Conservation (phyloP, 2,888 invertebrate species). For the Ectemnius continuus region DNA sequence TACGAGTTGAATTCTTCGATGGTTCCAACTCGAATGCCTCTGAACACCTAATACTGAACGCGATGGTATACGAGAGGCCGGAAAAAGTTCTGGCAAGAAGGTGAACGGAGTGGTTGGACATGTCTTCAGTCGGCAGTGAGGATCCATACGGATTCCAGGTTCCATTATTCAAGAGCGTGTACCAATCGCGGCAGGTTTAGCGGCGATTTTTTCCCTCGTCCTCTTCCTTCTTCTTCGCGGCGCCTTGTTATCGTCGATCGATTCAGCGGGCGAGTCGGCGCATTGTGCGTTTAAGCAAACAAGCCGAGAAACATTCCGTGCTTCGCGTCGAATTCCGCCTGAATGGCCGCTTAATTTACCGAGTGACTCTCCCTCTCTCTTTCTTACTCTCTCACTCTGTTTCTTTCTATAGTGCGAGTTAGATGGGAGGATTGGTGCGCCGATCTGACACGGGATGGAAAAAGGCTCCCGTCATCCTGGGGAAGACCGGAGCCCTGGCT, state of each 20-base stretch:
- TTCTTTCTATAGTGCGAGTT: no score
- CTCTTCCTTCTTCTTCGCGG: constrained; percentile 33
- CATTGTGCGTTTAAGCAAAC: constrained; percentile 59
- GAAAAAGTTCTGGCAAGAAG: constrained; percentile 1
- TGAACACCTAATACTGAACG: background rate
- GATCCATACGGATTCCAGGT: constrained; percentile 35
- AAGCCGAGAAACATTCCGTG: constrained; percentile 51
- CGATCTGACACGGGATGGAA: constrained; percentile 40
- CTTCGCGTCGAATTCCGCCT: constrained; percentile 45
- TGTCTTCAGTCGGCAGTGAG: background rate
- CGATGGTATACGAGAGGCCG: background rate
- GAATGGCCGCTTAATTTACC: constrained; percentile 60
- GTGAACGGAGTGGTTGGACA: background rate
- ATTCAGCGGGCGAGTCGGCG: constrained; percentile 46
- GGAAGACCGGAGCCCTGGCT: constrained; percentile 67
- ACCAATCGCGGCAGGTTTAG: constrained; percentile 37
- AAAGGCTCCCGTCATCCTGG: constrained; percentile 71
- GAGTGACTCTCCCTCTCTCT: constrained; percentile 9
- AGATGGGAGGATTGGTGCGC: constrained; percentile 25
- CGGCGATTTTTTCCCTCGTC: constrained; percentile 21
- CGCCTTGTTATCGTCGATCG: constrained; percentile 43
- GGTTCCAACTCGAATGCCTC: background rate
- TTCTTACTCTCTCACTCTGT: constrained; percentile 2
- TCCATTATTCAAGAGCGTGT: constrained; percentile 39
- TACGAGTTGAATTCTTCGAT: background rate